Conservation (phyloP, 1,140 invertebrate species). For the Drosophila ohnishii region DNA sequence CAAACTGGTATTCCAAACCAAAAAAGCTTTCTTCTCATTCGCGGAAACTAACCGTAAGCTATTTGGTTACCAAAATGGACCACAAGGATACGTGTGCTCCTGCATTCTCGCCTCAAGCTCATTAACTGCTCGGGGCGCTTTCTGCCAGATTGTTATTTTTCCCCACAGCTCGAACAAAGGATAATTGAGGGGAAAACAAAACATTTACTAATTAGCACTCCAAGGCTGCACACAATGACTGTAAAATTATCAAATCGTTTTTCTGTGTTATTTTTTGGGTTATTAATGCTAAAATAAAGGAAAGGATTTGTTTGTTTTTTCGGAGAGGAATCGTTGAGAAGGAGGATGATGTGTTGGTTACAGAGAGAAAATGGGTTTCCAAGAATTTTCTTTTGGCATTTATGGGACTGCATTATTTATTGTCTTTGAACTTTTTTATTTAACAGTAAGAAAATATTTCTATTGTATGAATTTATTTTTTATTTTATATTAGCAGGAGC, state of each 20-base stretch:
- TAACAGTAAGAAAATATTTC: too few species aligned
- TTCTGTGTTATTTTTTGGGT: conserved; percentile 10
- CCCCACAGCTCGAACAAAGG: conserved; percentile 51
- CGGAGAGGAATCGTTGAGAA: neutral
- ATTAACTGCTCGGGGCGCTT: conserved; percentile 45
- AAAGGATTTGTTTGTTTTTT: conserved; percentile 14
- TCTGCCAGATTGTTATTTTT: conserved; percentile 38
- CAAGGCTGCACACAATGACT: conserved; percentile 45
- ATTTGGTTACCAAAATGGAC: conserved; percentile 29
- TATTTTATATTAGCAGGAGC: too few species aligned
- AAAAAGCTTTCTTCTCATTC: conserved; percentile 4
- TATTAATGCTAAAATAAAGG: conserved; percentile 19
- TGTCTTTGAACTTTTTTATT: neutral
- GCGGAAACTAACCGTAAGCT: conserved; percentile 20
- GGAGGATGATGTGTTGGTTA: neutral
- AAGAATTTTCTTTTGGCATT: conserved; percentile 36
- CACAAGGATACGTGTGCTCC: conserved; percentile 20
- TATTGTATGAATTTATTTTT: too few species aligned
- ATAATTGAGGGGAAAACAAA: conserved; percentile 47
- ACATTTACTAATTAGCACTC: conserved; percentile 68
- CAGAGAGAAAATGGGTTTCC: conserved; percentile 16
- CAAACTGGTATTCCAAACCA: neutral
- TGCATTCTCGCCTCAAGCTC: conserved; percentile 43
- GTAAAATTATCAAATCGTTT: conserved; percentile 49
- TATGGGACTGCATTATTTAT: conserved; percentile 4